Percentiles rank a stretch among this genome's conserved stretches.
Evolutionary conservation across 2,888 invertebrate species (phyloP).

Genomic region (Apocheima hispidaria): DNA sequence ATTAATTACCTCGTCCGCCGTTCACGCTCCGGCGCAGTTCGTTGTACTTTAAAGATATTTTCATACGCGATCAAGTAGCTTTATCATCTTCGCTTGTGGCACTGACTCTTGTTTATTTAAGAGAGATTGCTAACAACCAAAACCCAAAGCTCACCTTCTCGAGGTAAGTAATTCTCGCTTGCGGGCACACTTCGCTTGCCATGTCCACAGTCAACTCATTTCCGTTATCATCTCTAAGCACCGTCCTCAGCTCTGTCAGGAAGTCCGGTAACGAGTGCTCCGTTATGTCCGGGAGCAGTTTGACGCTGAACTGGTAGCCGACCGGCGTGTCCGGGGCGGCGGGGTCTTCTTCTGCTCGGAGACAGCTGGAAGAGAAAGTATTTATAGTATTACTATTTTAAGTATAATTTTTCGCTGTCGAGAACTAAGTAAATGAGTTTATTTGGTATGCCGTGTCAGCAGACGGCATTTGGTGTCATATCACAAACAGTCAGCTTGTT

Average conservation of each 20-base stretch:
- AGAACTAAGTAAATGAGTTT: no score
- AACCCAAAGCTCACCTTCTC: constrained; percentile 76
- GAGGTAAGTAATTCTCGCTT: constrained; percentile 80
- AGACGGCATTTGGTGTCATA: no score
- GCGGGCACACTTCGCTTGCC: constrained; percentile 77
- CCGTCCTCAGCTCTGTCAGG: constrained; percentile 65
- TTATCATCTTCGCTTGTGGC: no score
- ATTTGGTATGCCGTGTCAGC: no score
- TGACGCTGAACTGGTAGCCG: constrained; percentile 83
- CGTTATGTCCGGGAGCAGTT: constrained; percentile 73
- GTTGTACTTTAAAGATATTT: no score
- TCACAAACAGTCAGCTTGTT: no score
- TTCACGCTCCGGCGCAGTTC: no score
- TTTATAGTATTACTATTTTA: no score
- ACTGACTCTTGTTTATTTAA: no score
- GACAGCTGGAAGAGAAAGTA: constrained; percentile 68
- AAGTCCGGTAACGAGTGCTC: constrained; percentile 62
- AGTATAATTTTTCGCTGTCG: no score
- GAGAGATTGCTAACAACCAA: neutral
- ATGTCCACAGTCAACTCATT: constrained; percentile 70
- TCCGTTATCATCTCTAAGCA: constrained; percentile 50
- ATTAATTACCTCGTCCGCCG: no score
- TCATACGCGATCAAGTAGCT: no score
- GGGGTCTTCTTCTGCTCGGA: constrained; percentile 78
- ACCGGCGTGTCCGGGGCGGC: constrained; percentile 60